Evolutionary conservation across 2,888 invertebrate genomes (phyloP).

Genomic region (Deroplatys truncata): DNA sequence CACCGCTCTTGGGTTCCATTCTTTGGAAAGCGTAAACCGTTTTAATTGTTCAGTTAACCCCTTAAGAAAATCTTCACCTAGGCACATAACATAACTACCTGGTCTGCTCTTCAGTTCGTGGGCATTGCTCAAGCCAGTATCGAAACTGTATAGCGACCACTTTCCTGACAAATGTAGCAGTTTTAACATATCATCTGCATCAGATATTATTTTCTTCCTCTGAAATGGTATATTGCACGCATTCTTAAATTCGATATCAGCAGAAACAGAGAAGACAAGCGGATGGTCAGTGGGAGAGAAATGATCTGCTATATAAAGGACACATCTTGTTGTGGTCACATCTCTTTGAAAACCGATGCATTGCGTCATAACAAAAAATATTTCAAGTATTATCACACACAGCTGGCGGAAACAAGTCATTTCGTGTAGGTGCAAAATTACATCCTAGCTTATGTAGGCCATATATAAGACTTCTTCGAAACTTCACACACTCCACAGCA

Average conservation of each 20-base stretch:
- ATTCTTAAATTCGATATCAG: background rate
- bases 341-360: background rate
- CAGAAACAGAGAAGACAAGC: background rate
- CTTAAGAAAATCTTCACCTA: background rate
- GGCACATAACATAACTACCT: background rate
- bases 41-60: background rate
- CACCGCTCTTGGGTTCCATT: background rate
- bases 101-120: background rate
- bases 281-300: background rate
- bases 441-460: background rate
- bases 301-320: background rate
- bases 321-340: background rate
- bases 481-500: background rate
- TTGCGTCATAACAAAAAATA: background rate
- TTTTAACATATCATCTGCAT: background rate
- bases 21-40: background rate
- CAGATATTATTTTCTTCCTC: background rate
- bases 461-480: background rate
- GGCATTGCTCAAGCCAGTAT: background rate
- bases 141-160: background rate
- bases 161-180: background rate
- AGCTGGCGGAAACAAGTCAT: background rate
- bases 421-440: background rate
- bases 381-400: background rate
- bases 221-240: background rate